Percentiles rank a stretch among this genome's conserved stretches.
Evolutionary conservation across 2,888 invertebrate genomes (phyloP).

Genomic region (Bruchidius siliquastri): DNA sequence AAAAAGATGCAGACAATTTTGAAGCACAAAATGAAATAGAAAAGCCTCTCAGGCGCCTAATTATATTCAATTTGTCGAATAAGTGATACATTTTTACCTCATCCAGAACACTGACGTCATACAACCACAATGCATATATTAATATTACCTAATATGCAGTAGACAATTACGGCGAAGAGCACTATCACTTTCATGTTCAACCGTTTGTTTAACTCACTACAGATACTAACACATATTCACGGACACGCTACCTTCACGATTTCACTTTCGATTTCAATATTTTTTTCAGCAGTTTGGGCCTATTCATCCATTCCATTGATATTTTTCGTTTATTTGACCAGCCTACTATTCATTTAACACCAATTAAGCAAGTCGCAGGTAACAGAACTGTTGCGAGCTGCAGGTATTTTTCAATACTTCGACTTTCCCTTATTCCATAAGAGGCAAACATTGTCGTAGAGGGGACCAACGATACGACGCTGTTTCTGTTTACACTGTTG

Average conservation of each 20-base stretch:
- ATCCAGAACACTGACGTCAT: neutral
- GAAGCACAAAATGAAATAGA: too few relatives aligned
- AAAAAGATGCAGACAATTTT: too few relatives aligned
- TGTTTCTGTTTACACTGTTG: neutral
- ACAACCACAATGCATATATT: neutral
- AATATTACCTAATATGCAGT: conserved; percentile 17
- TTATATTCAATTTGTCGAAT: neutral
- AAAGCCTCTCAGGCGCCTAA: neutral
- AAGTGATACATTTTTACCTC: too few relatives aligned
- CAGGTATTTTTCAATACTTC: neutral
- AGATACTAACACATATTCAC: neutral
- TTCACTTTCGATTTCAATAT: conserved; percentile 13
- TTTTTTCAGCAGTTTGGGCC: neutral
- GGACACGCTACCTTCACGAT: conserved; percentile 3
- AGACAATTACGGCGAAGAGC: conserved; percentile 15
- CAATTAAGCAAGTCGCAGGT: neutral
- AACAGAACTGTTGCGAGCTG: neutral
- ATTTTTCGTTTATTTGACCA: neutral
- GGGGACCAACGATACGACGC: neutral
- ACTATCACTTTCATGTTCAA: conserved; percentile 22
- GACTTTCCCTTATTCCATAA: neutral
- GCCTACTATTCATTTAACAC: neutral
- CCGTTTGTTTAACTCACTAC: conserved; percentile 5
- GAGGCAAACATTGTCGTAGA: neutral
- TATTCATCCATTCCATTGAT: neutral